Percentiles rank a stretch among this genome's conserved stretches.
phyloP scores from a whole-genome alignment of 2,888 invertebrate genomes.

The Urechis unicinctus region DNA sequence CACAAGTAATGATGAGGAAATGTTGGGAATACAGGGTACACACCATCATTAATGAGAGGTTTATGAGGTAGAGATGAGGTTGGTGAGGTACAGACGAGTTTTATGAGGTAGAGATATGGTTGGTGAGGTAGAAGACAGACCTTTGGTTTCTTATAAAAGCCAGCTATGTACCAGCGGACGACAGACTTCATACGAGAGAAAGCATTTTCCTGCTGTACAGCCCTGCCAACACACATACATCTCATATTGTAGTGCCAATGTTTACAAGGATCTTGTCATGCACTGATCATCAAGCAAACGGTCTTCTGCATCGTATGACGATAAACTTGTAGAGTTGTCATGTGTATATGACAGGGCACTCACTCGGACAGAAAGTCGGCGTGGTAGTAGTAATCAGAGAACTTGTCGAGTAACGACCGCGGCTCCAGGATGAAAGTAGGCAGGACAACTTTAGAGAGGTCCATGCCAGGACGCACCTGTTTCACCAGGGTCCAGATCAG shows the following conservation, averaged over 20 bases:
- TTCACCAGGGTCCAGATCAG: conserved; percentile 90
- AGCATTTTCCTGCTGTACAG: conserved; percentile 77
- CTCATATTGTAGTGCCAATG: not conserved
- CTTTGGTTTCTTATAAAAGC: conserved; percentile 88
- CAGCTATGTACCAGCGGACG: conserved; percentile 85
- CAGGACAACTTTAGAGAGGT: conserved; percentile 83
- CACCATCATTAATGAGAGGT: too few relatives aligned
- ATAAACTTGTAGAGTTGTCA: not conserved
- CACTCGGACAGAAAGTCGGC: conserved; percentile 80
- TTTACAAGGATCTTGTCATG: not conserved
- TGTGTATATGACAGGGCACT: conserved; percentile 30
- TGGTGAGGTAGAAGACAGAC: too few relatives aligned
- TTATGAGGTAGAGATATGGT: too few relatives aligned
- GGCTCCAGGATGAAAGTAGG: conserved; percentile 93
- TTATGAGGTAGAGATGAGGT: not conserved
- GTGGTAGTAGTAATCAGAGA: conserved; percentile 90
- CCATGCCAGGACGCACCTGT: conserved; percentile 94
- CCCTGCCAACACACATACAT: conserved; percentile 55
- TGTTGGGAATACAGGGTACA: too few relatives aligned
- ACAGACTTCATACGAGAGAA: conserved; percentile 80
- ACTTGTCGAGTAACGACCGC: conserved; percentile 84
- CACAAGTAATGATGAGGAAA: too few relatives aligned
- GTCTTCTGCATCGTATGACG: not conserved
- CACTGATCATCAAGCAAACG: not conserved
- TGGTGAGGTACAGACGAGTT: too few relatives aligned